Conservation (phyloP, 2,113 vertebrate genomes). For the Eclectus roratus region DNA sequence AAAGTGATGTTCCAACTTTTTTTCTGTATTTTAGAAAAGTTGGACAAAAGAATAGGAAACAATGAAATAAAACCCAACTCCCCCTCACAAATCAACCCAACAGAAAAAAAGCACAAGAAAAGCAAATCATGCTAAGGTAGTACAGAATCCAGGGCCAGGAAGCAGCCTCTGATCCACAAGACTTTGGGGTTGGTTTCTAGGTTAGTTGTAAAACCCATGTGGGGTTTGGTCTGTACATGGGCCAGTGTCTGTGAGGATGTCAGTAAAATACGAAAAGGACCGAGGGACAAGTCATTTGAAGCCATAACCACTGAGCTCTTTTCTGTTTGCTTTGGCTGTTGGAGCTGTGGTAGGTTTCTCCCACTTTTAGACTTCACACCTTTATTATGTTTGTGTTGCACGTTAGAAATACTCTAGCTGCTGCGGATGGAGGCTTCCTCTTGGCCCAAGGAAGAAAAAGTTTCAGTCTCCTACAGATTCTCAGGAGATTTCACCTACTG, state of each 20-base stretch:
- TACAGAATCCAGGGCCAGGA: background rate
- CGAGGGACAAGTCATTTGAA: background rate
- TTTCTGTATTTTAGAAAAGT: background rate
- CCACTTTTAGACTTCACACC: conserved; percentile 5
- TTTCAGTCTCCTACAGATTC: background rate
- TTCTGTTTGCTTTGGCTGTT: conserved; percentile 16
- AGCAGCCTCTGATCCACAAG: background rate
- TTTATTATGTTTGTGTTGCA: background rate
- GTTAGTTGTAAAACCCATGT: background rate
- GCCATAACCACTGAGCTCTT: background rate
- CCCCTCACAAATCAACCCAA: background rate
- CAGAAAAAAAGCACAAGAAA: background rate
- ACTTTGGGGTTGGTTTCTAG: background rate
- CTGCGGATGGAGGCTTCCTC: background rate
- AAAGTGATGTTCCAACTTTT: background rate
- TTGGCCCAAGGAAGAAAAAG: background rate
- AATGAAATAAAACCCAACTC: background rate
- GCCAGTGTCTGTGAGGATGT: background rate
- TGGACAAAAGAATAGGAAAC: background rate
- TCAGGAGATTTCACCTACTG: background rate
- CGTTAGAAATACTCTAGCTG: background rate
- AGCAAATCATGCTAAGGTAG: background rate
- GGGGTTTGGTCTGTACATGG: background rate
- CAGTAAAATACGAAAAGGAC: background rate
- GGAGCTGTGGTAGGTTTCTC: conserved; percentile 22